These are phyloP conservation scores for Sinocyclocheilus rhinocerous DNA, from an alignment of 2,113 vertebrate genomes.

Conservation along the genomic window DNA sequence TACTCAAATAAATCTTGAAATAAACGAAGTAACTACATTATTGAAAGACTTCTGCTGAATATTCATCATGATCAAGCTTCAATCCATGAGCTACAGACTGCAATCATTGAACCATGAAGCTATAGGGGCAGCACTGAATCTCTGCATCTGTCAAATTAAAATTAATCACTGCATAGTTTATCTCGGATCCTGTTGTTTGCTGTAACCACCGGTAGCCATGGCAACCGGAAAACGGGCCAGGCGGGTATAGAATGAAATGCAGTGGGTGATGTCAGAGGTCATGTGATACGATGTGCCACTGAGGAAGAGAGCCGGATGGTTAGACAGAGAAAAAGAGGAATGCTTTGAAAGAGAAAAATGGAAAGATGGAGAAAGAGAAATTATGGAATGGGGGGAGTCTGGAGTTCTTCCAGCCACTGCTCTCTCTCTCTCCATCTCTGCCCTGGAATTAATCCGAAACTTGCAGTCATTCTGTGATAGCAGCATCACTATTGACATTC, in stretches of 20 bases:
- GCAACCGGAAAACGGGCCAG: slow-evolving; percentile 25
- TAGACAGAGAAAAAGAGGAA: not conserved
- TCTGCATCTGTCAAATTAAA: slow-evolving; percentile 25
- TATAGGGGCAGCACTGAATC: not conserved
- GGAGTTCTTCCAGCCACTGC: slow-evolving; percentile 40
- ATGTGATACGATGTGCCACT: slow-evolving; percentile 45
- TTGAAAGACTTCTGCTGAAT: not conserved
- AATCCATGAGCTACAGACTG: not conserved
- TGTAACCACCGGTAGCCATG: slow-evolving; percentile 26
- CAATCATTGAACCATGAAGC: not conserved
- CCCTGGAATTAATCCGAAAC: slow-evolving; percentile 41
- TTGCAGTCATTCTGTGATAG: not conserved
- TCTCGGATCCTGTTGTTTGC: slow-evolving; percentile 6
- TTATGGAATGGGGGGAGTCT: slow-evolving; percentile 31
- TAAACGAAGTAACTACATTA: not conserved
- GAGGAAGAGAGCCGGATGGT: not conserved
- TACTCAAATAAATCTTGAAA: not conserved
- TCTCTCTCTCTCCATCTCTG: not conserved
- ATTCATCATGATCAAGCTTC: not conserved
- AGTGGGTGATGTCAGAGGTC: slow-evolving; percentile 54
- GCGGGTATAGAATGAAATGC: not conserved
- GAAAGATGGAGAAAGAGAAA: not conserved
- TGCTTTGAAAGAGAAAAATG: slow-evolving; percentile 16
- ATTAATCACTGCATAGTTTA: not conserved
- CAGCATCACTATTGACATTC: slow-evolving; percentile 20